phyloP scores from a whole-genome alignment of 2,113 vertebrate species.

The Semnopithecus entellus region DNA sequence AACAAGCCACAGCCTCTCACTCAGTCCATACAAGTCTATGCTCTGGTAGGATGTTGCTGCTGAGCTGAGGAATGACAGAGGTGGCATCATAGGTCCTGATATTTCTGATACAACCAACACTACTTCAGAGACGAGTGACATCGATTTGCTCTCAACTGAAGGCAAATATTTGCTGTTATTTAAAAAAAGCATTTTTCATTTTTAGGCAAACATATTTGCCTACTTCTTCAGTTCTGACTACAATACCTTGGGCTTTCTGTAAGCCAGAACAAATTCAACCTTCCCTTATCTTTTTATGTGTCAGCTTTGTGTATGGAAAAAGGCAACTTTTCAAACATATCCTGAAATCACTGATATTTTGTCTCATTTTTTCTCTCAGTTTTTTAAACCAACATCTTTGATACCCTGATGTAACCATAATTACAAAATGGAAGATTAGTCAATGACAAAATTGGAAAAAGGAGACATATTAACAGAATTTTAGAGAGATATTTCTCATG shows the following conservation, averaged over 20 bases:
- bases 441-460: slow-evolving; percentile 39
- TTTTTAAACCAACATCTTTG: neutral
- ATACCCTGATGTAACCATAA: neutral
- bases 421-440: slow-evolving; percentile 17
- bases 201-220: slow-evolving; percentile 59
- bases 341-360: slow-evolving; percentile 32
- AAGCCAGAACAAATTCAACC: slow-evolving; percentile 62
- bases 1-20: neutral
- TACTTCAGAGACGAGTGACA: slow-evolving; percentile 25
- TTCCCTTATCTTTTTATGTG: slow-evolving; percentile 40
- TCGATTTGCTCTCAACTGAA: slow-evolving; percentile 25
- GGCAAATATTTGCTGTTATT: slow-evolving; percentile 68
- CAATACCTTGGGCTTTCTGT: slow-evolving; percentile 46
- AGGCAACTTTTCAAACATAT: slow-evolving; percentile 58
- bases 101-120: neutral
- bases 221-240: slow-evolving; percentile 41
- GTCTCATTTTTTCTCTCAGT: neutral
- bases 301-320: slow-evolving; percentile 54
- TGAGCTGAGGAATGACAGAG: slow-evolving; percentile 30
- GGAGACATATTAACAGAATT: slow-evolving; percentile 22
- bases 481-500: neutral
- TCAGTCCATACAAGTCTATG: accelerated
- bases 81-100: neutral
- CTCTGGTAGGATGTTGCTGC: neutral
- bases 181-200: slow-evolving; percentile 53